Conservation (phyloP, 2,113 vertebrate genomes). For the Aptenodytes forsteri region DNA sequence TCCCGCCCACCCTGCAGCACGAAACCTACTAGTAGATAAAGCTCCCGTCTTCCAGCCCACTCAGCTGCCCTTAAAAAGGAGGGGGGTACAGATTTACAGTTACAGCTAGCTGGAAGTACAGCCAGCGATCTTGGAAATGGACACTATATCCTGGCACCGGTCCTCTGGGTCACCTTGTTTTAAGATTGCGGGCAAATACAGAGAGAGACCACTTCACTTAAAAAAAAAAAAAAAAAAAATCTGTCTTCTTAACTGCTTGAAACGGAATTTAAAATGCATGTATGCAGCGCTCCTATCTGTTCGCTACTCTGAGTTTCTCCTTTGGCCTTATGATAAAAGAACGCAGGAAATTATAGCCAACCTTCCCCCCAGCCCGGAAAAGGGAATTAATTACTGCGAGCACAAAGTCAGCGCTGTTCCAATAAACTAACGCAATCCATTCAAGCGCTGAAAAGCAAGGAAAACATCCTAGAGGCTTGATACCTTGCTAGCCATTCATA, state of each 20-base stretch:
- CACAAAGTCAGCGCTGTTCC: constrained; percentile 59
- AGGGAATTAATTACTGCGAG: constrained; percentile 67
- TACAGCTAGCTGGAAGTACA: neutral
- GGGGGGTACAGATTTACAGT: neutral
- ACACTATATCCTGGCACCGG: neutral
- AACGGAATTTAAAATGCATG: neutral
- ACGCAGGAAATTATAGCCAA: constrained; percentile 62
- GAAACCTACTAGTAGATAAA: neutral
- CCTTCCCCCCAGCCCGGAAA: constrained; percentile 46
- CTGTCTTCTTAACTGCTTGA: neutral
- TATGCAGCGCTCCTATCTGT: constrained; percentile 38
- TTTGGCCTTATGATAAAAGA: constrained; percentile 66
- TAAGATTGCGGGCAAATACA: neutral
- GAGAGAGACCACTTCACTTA: neutral
- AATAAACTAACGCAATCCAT: constrained; percentile 46
- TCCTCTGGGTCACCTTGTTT: neutral
- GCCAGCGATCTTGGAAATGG: neutral
- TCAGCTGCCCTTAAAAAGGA: neutral
- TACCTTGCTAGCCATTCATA: constrained; percentile 19
- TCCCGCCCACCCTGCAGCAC: neutral
- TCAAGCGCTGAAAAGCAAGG: constrained; percentile 14
- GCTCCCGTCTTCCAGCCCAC: neutral
- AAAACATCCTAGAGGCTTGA: neutral
- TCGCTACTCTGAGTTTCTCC: constrained; percentile 51
- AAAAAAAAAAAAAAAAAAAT: neutral